A percentile compares a stretch with the other conserved stretches of the same genome.
Conservation (phyloP, 2,797 vertebrate species). For the Urosaurus nigricauda region DNA sequence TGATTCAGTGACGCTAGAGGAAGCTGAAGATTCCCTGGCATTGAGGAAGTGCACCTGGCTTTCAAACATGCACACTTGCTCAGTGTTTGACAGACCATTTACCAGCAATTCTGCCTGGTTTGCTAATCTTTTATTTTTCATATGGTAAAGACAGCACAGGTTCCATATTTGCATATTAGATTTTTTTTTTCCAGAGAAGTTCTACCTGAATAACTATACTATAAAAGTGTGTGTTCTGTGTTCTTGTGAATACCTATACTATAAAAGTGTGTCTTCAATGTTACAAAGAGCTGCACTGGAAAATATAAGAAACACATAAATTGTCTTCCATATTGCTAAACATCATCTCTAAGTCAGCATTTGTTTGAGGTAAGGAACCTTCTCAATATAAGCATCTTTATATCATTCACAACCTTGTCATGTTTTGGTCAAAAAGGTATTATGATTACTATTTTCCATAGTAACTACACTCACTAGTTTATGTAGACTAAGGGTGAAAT, state of each 20-base stretch:
- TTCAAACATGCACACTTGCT: too few relatives aligned
- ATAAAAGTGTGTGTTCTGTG: not conserved
- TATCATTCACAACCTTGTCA: not conserved
- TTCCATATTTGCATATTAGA: not conserved
- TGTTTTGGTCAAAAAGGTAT: not conserved
- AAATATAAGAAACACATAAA: not conserved
- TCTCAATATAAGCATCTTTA: not conserved
- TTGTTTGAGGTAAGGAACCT: not conserved
- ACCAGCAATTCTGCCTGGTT: too few relatives aligned
- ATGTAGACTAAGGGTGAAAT: not conserved
- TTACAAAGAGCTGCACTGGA: not conserved
- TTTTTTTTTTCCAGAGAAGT: not conserved
- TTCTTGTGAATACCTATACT: not conserved
- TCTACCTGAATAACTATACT: not conserved
- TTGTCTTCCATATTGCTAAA: not conserved
- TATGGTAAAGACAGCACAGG: not conserved
- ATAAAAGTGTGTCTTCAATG: not conserved
- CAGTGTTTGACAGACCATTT: too few relatives aligned
- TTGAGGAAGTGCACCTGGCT: too few relatives aligned
- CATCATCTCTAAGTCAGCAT: not conserved
- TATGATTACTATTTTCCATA: not conserved
- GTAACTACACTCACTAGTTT: conserved; percentile 4
- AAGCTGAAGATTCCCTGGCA: too few relatives aligned
- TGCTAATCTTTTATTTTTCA: too few relatives aligned
- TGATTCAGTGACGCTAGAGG: too few relatives aligned